Conservation (phyloP, 2,888 invertebrate genomes). For the Magallana nippona region DNA sequence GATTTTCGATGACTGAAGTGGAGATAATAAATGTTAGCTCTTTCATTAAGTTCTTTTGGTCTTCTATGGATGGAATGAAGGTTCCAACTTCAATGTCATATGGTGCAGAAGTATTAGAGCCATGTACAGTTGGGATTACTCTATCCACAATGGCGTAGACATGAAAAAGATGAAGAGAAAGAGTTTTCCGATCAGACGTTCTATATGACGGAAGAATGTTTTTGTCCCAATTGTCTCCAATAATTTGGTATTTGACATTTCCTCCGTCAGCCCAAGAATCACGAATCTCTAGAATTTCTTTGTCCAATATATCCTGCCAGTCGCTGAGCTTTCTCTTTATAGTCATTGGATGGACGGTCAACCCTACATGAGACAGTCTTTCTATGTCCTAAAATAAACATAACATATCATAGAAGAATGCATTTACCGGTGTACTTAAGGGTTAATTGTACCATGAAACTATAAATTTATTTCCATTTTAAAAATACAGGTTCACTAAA, state of each 20-base stretch:
- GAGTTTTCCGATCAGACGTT: conserved; percentile 8
- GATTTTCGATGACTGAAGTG: conserved; percentile 41
- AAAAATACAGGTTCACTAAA: too few species aligned
- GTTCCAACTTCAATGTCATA: not conserved
- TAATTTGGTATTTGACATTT: conserved; percentile 31
- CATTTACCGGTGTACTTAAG: not conserved
- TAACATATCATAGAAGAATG: not conserved
- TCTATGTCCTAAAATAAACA: conserved; percentile 37
- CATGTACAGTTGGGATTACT: not conserved
- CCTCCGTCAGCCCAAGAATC: conserved; percentile 29
- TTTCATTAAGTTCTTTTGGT: conserved; percentile 41
- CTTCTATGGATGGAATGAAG: conserved; percentile 45
- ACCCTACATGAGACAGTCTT: conserved; percentile 12
- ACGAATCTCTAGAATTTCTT: not conserved
- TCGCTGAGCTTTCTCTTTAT: not conserved
- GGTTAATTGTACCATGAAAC: too few species aligned
- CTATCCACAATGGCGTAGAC: conserved; percentile 23
- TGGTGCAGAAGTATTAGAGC: not conserved
- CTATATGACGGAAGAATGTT: conserved; percentile 35
- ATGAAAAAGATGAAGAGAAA: conserved; percentile 37
- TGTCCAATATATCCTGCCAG: conserved; percentile 26
- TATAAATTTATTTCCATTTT: too few species aligned
- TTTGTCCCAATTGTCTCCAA: conserved; percentile 38
- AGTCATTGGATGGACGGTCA: conserved; percentile 21
- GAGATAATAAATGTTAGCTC: conserved; percentile 49